Evolutionary conservation across 2,888 invertebrate genomes (phyloP).

Genomic region (Tachina fera): DNA sequence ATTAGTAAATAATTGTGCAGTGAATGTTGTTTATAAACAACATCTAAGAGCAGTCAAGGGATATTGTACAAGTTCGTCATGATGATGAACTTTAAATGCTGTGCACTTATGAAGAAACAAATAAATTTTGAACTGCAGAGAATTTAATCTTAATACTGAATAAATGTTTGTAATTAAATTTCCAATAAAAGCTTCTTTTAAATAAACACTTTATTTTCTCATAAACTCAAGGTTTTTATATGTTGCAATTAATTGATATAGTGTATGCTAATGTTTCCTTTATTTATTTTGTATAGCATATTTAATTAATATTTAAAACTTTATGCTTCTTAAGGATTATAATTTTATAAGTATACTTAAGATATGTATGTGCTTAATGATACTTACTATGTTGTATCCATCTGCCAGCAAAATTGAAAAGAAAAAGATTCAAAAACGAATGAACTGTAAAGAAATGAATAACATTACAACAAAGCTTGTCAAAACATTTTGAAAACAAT

Average conservation of each 20-base stretch:
- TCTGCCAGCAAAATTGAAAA: neutral
- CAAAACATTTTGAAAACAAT: constrained; percentile 7
- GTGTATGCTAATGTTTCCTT: neutral
- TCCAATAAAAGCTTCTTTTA: neutral
- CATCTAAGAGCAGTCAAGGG: neutral
- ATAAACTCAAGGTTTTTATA: neutral
- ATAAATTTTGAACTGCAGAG: neutral
- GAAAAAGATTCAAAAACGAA: neutral
- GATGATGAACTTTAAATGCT: neutral
- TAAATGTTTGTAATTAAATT: neutral
- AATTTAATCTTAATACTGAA: neutral
- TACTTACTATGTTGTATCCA: neutral
- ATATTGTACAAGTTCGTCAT: neutral
- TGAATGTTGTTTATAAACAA: neutral
- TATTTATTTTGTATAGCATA: neutral
- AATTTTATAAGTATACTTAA: neutral
- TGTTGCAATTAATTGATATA: neutral
- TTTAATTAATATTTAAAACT: constrained; percentile 1
- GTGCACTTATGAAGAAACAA: neutral
- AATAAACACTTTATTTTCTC: neutral
- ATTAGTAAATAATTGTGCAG: neutral
- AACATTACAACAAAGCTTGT: neutral
- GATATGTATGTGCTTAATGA: neutral
- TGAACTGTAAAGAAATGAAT: constrained; percentile 7
- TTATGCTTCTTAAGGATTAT: neutral